Evolutionary conservation across 2,113 vertebrate genomes (phyloP).

Genomic region (Cinclus mexicanus): DNA sequence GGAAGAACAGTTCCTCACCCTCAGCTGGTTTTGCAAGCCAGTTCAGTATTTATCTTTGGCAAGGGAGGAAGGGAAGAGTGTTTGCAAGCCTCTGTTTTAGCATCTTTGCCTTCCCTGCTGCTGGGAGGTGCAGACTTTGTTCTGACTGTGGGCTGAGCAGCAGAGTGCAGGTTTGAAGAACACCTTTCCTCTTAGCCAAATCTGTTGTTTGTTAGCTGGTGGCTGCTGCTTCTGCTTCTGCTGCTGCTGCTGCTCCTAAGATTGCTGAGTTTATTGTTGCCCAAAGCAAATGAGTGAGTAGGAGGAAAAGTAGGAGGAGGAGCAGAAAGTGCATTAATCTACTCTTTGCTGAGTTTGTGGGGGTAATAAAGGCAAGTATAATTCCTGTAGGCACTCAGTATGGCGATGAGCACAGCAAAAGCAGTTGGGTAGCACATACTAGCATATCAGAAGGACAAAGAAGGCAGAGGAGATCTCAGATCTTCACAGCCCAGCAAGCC

Average conservation of each 20-base stretch:
- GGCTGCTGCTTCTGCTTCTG: not conserved
- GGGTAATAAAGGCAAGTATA: not conserved
- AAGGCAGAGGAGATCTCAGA: not conserved
- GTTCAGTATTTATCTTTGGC: not conserved
- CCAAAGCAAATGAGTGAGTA: slow-evolving; percentile 43
- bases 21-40: not conserved
- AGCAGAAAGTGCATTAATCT: slow-evolving; percentile 52
- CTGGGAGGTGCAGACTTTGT: not conserved
- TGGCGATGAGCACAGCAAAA: not conserved
- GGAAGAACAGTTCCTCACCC: not conserved
- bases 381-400: not conserved
- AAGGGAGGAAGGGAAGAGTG: not conserved
- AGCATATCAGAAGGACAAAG: not conserved
- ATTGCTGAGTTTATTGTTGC: slow-evolving; percentile 47
- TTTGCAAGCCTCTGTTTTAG: not conserved
- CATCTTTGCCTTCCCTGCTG: not conserved
- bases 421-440: not conserved
- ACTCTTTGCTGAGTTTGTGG: slow-evolving; percentile 22
- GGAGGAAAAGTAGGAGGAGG: slow-evolving; percentile 45
- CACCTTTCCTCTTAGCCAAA: not conserved
- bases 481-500: not conserved
- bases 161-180: not conserved
- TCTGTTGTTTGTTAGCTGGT: not conserved
- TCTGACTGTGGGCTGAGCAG: slow-evolving; percentile 5
- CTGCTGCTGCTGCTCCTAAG: not conserved